Conservation (phyloP, 2,797 vertebrate genomes). For the Galago senegalensis region DNA sequence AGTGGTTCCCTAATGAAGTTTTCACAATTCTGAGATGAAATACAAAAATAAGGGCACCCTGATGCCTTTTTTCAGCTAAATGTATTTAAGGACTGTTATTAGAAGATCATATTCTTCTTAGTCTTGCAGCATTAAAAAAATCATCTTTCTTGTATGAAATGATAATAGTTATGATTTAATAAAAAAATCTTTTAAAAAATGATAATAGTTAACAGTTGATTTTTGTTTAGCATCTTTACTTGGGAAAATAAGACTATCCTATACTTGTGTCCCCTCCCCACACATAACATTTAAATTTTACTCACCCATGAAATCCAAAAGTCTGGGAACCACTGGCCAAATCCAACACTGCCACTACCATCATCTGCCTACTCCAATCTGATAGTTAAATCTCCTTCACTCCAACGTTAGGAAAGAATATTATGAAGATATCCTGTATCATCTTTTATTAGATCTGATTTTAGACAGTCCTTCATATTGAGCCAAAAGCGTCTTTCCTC, state of each 20-base stretch:
- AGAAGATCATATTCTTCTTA: conserved; percentile 48
- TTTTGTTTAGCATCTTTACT: conserved; percentile 27
- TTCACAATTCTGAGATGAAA: conserved; percentile 59
- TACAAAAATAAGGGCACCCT: conserved; percentile 5
- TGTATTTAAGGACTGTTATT: conserved; percentile 50
- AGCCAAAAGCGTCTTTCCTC: conserved; percentile 55
- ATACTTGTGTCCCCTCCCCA: not conserved
- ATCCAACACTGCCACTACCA: conserved; percentile 13
- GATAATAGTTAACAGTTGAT: conserved; percentile 9
- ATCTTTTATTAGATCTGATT: conserved; percentile 47
- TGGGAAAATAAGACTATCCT: conserved; percentile 54
- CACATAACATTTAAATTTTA: conserved; percentile 46
- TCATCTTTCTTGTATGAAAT: conserved; percentile 46
- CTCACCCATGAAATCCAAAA: conserved; percentile 56
- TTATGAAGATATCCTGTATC: conserved; percentile 30
- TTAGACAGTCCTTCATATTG: conserved; percentile 27
- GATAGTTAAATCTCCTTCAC: conserved; percentile 49
- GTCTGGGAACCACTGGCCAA: not conserved
- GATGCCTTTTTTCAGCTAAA: not conserved
- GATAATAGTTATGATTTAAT: not conserved
- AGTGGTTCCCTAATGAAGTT: conserved; percentile 46
- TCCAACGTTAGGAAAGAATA: conserved; percentile 45
- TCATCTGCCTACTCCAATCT: not conserved
- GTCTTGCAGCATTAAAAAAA: conserved; percentile 1
- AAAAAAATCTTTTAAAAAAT: not conserved